Evolutionary conservation across 2,113 vertebrate genomes (phyloP).

Genomic region (Myrmecophaga tridactyla): DNA sequence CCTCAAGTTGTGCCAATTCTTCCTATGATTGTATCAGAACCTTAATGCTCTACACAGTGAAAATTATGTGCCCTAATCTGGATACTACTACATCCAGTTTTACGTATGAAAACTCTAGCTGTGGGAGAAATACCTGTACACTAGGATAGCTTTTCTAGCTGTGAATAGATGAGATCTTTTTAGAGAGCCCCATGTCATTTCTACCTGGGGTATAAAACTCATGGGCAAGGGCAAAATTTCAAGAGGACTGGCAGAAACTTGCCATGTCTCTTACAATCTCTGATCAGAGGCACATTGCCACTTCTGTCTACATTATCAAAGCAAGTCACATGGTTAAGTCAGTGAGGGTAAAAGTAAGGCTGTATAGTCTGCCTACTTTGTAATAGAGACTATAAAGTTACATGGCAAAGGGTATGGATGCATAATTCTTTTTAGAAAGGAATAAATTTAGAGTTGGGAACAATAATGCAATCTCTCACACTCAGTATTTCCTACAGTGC

Average conservation of each 20-base stretch:
- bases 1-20: background rate
- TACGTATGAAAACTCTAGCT: background rate
- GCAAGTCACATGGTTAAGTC: background rate
- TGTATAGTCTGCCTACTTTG: background rate
- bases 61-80: background rate
- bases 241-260: background rate
- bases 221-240: background rate
- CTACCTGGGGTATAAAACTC: background rate
- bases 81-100: background rate
- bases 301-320: background rate
- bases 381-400: background rate
- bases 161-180: background rate
- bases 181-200: background rate
- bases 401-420: background rate
- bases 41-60: background rate
- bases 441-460: background rate
- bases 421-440: background rate
- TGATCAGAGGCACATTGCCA: background rate
- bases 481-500: background rate
- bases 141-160: background rate
- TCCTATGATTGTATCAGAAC: background rate
- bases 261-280: background rate
- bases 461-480: background rate
- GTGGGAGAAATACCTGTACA: background rate
- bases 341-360: background rate